Percentiles rank a stretch among this genome's conserved stretches.
Evolutionary conservation across 2,888 invertebrate species (phyloP).

Genomic region (Serrognathus titanus): DNA sequence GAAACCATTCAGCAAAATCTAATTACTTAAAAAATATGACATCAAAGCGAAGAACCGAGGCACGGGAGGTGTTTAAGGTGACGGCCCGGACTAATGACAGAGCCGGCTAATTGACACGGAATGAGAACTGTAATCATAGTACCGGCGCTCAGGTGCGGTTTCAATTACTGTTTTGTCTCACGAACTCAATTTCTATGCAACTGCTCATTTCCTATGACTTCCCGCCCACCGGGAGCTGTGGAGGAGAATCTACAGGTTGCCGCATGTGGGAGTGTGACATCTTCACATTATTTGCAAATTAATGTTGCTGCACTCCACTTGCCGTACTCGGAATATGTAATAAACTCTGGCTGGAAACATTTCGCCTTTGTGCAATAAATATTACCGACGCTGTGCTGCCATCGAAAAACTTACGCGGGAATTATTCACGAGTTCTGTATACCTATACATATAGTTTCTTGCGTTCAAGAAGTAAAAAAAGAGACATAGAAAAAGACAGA

Average conservation of each 20-base stretch:
- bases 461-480: too few species aligned
- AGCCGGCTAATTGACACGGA: conserved; percentile 48
- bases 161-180: conserved; percentile 47
- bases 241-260: conserved; percentile 22
- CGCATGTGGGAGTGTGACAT: conserved; percentile 22
- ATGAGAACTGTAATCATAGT: conserved; percentile 47
- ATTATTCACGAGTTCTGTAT: too few species aligned
- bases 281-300: conserved; percentile 21
- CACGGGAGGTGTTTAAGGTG: conserved; percentile 34
- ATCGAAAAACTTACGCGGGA: too few species aligned
- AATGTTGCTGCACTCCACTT: conserved; percentile 10
- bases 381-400: too few species aligned
- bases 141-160: conserved; percentile 44
- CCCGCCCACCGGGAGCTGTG: conserved; percentile 23
- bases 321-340: neutral
- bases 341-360: neutral
- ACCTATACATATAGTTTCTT: too few species aligned
- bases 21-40: neutral
- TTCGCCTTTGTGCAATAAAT: too few species aligned
- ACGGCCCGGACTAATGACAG: conserved; percentile 46
- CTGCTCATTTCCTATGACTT: conserved; percentile 39
- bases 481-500: too few species aligned
- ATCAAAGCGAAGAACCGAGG: conserved; percentile 14
- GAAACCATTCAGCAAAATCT: too few species aligned
- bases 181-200: conserved; percentile 46